Conservation (phyloP, 1,140 invertebrate species). For the Tetramorium parvispinum region DNA sequence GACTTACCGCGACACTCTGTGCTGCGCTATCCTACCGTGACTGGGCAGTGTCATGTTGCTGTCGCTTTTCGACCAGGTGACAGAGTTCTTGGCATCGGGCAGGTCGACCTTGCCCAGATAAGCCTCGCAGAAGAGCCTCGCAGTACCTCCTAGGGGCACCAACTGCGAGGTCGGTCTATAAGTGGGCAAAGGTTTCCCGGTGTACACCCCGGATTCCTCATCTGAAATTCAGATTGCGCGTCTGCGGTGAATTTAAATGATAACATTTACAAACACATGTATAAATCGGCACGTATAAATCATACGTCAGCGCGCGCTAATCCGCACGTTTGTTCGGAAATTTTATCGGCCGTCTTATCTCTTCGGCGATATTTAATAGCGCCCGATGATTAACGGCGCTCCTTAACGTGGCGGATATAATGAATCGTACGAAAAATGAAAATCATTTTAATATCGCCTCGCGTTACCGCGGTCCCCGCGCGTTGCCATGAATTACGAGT, state of each 20-base stretch:
- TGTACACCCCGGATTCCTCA: conserved; percentile 82
- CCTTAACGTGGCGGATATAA: conserved; percentile 2
- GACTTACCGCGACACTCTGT: conserved; percentile 85
- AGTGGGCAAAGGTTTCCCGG: conserved; percentile 85
- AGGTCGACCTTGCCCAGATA: conserved; percentile 91
- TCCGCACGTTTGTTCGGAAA: background rate
- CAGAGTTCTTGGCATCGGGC: conserved; percentile 89
- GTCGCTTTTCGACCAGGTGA: conserved; percentile 88
- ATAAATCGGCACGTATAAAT: background rate
- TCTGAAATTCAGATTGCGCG: conserved; percentile 73
- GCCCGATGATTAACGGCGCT: conserved; percentile 10
- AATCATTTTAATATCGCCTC: conserved; percentile 38
- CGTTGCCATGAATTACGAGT: conserved; percentile 42
- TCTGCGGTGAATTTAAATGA: conserved; percentile 4
- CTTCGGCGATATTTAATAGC: background rate
- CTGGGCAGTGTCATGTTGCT: conserved; percentile 85
- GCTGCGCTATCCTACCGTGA: conserved; percentile 83
- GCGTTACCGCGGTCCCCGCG: conserved; percentile 3
- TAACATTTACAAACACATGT: background rate
- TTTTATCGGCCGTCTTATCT: background rate
- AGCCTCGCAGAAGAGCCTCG: conserved; percentile 91
- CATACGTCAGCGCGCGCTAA: background rate
- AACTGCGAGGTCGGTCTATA: conserved; percentile 84
- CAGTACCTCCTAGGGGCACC: conserved; percentile 86
- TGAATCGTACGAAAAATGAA: conserved; percentile 37